Conservation (phyloP, 2,113 vertebrate genomes). For the Brachyhypopomus gauderio region DNA sequence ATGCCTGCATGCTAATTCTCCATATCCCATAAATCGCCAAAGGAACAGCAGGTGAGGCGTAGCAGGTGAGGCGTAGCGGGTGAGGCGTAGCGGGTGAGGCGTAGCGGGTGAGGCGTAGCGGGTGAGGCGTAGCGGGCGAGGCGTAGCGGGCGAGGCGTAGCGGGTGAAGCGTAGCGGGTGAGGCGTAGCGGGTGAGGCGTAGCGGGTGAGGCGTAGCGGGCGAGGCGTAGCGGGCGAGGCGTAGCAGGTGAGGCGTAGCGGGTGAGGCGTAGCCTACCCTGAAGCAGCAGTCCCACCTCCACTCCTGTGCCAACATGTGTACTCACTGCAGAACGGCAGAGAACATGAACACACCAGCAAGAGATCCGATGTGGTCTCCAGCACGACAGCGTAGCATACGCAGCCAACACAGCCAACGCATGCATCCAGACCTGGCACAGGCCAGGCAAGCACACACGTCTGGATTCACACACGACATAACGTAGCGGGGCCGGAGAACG, state of each 20-base stretch:
- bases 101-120: neutral
- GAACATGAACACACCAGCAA: conserved; percentile 67
- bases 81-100: neutral
- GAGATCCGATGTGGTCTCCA: conserved; percentile 65
- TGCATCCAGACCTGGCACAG: neutral
- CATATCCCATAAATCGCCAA: neutral
- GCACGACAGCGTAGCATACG: conserved; percentile 21
- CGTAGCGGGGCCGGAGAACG: neutral
- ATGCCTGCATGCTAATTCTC: neutral
- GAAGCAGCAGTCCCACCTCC: conserved; percentile 55
- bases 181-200: too few species aligned
- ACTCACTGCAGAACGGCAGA: conserved; percentile 51
- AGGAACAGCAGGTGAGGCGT: conserved; percentile 30
- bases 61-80: too few species aligned
- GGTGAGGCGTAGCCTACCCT: neutral
- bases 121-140: neutral
- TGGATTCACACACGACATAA: conserved; percentile 14
- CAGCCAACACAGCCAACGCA: neutral
- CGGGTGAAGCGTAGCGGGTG: neutral
- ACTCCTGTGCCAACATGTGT: conserved; percentile 22
- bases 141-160: neutral
- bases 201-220: conserved; percentile 1
- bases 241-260: too few species aligned
- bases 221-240: neutral
- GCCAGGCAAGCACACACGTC: conserved; percentile 31